Conservation (phyloP, 2,797 vertebrate species). For the Danionella dracula region DNA sequence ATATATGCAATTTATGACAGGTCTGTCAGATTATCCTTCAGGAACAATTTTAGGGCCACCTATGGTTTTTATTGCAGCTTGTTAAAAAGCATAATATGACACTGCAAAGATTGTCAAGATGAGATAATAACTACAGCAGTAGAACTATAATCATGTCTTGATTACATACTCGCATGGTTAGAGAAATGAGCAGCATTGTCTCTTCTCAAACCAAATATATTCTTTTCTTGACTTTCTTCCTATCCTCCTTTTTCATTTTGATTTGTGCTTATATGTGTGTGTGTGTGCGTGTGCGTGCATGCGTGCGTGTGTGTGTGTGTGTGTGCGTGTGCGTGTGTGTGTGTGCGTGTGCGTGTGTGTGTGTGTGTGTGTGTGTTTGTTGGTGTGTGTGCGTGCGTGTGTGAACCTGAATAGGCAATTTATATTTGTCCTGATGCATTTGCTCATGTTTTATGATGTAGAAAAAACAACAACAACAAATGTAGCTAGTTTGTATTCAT, state of each 20-base stretch:
- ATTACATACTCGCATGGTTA: not conserved
- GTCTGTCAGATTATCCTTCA: not conserved
- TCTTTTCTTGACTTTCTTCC: not conserved
- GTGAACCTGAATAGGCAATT: too few species aligned
- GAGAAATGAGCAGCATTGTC: not conserved
- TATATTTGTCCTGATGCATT: not conserved
- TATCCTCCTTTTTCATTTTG: not conserved
- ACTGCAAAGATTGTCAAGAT: not conserved
- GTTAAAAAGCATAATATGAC: not conserved
- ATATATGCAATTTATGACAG: not conserved
- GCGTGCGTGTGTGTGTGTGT: too few species aligned
- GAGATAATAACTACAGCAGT: not conserved
- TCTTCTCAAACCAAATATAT: not conserved
- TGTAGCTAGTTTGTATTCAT: constrained; percentile 21
- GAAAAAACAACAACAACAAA: constrained; percentile 1
- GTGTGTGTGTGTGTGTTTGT: too few species aligned
- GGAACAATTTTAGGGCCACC: not conserved
- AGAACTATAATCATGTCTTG: not conserved
- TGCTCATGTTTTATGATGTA: not conserved
- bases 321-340: too few species aligned
- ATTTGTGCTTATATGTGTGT: too few species aligned
- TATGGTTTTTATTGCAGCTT: not conserved
- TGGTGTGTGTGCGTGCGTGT: too few species aligned
- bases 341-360: too few species aligned
- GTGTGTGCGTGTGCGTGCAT: too few species aligned